Conservation (phyloP, 2,888 invertebrate genomes). For the Noctua fimbriata region DNA sequence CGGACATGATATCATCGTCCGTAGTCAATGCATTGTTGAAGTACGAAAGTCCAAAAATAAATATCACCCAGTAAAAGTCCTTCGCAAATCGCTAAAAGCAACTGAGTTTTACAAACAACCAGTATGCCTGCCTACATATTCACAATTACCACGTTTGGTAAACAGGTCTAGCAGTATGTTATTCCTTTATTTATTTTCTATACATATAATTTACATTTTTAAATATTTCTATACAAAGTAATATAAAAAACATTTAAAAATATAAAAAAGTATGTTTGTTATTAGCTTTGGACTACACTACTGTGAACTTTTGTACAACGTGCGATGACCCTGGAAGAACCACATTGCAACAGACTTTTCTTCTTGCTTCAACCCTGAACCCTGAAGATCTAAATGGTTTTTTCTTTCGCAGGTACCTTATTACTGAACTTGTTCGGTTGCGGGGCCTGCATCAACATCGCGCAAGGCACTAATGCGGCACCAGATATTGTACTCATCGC, state of each 20-base stretch:
- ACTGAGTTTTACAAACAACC: neutral
- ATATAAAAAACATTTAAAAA: no score
- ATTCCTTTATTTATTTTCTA: no score
- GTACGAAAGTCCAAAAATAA: neutral
- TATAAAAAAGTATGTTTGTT: neutral
- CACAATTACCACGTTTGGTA: neutral
- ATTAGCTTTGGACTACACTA: neutral
- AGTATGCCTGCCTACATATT: neutral
- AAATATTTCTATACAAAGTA: no score
- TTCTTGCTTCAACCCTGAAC: neutral
- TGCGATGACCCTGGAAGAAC: neutral
- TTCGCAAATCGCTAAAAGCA: neutral
- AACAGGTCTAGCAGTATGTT: neutral
- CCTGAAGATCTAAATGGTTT: neutral
- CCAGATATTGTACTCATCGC: slow-evolving; percentile 93
- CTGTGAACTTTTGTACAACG: neutral
- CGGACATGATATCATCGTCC: neutral
- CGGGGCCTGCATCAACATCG: slow-evolving; percentile 92
- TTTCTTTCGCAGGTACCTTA: slow-evolving; percentile 91
- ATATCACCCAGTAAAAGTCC: neutral
- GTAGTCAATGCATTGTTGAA: neutral
- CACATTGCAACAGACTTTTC: neutral
- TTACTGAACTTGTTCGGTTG: slow-evolving; percentile 97
- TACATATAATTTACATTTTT: no score
- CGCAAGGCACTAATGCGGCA: slow-evolving; percentile 83